Base-by-base conservation (phyloP, 2,113 vertebrate species). In the Elephas maximus region DNA sequence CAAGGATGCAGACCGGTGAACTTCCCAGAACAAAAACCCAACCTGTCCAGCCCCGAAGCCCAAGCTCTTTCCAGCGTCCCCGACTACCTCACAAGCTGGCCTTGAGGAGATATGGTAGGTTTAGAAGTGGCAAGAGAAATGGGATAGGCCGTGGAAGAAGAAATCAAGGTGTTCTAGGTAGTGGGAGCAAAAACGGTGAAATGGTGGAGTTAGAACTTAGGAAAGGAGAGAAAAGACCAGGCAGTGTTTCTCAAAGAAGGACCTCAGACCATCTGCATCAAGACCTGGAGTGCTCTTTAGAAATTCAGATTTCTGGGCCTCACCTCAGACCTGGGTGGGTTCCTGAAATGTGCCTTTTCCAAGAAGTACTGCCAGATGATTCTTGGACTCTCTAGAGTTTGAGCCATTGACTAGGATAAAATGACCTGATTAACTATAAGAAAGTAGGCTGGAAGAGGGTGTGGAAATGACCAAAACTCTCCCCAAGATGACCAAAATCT, bases 31-130 rank as follows among this genome's bases (percentile, higher is more conserved):
- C 60, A 30, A 60, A 6, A 17, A 8, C 15, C 53, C 77, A 23
- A 26, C 4, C 41, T 0, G 57, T 3, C 5, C 23, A 23, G 41
- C 37, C 37, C 30, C 45, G 14, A 53, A 37, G 41, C 62, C 51
- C 37, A 0, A 41, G 26, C 14, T 10, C 44, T 6, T 8, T 30
- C 60, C 6, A 0, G 17, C 1, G 0, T 6, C 8, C 28, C 33
- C 28, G 12, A 7, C 10, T 2, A 23, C n/a, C 41, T 5, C n/a
- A 57, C 37, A 45, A 0, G 23, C 15, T 28, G 28, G 63, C 63
- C 2, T 30, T 21, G 20, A 10, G 26, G 30, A 21, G 7, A 8
- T 0, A 17, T 3, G 44, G 10, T 4, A 23, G 65, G 1, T 41
- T 80, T 14, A 11, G 85, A 93, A 51, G 44, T 60, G 33, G 23